phyloP scores from a whole-genome alignment of 2,113 vertebrate genomes.

The Eudorcas thomsonii region DNA sequence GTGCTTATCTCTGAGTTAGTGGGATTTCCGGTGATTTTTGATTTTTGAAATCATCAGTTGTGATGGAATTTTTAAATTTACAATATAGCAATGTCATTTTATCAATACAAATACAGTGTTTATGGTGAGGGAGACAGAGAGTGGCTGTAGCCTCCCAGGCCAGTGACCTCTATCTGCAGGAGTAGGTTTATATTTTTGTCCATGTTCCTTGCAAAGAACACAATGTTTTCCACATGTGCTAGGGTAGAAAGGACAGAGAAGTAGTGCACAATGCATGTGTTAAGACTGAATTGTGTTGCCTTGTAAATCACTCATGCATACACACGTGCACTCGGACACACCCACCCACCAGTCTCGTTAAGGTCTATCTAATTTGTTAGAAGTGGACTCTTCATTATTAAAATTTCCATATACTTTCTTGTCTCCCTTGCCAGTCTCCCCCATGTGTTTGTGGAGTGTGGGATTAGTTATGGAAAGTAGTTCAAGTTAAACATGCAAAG shows the following conservation, averaged over 20 bases:
- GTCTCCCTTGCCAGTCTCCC: not conserved
- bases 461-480: not conserved
- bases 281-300: not conserved
- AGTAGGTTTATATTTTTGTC: not conserved
- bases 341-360: not conserved
- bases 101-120: not conserved
- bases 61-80: not conserved
- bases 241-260: not conserved
- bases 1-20: not conserved
- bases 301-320: not conserved
- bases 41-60: not conserved
- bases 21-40: not conserved
- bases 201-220: not conserved
- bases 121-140: not conserved
- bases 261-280: not conserved
- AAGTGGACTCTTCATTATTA: not conserved
- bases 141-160: fast-evolving
- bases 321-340: not conserved
- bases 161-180: not conserved
- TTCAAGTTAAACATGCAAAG: not conserved
- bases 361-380: not conserved
- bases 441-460: not conserved
- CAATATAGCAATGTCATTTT: not conserved
- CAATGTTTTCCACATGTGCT: not conserved
- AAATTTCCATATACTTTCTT: not conserved